Percentiles rank a stretch among this genome's conserved stretches.
Evolutionary conservation across 2,888 invertebrate species (phyloP).

Genomic region (Lithophane leautieri): DNA sequence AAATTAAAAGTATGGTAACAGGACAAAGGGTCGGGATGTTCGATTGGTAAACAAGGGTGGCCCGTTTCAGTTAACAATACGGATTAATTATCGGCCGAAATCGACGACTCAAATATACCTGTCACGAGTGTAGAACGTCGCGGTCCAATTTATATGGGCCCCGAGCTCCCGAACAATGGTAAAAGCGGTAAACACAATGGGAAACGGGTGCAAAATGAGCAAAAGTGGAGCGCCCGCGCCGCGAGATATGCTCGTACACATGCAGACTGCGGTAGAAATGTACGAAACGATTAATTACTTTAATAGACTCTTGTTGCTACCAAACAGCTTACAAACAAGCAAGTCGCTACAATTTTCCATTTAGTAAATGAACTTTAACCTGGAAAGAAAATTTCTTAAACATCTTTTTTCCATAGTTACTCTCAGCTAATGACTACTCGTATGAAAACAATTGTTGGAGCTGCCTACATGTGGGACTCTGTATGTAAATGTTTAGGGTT

Average conservation of each 20-base stretch:
- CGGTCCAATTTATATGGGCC: conserved; percentile 88
- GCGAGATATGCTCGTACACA: conserved; percentile 63
- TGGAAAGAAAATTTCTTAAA: background rate
- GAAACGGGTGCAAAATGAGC: conserved; percentile 85
- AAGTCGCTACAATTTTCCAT: conserved; percentile 8
- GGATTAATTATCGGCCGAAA: conserved; percentile 90
- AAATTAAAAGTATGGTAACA: conserved; percentile 76
- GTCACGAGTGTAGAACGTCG: conserved; percentile 87
- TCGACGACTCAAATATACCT: conserved; percentile 90
- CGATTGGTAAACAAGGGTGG: conserved; percentile 85
- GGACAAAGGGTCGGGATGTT: conserved; percentile 76
- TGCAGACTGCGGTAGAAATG: conserved; percentile 47
- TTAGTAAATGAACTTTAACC: conserved; percentile 10
- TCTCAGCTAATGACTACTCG: conserved; percentile 53
- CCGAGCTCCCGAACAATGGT: conserved; percentile 87
- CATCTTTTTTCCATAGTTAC: conserved; percentile 18
- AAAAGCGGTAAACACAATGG: conserved; percentile 89
- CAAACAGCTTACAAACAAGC: conserved; percentile 6
- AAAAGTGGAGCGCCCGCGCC: conserved; percentile 73
- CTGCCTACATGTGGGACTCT: conserved; percentile 49
- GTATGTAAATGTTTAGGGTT: conserved; percentile 87
- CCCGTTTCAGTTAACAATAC: conserved; percentile 87
- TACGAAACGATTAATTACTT: conserved; percentile 63
- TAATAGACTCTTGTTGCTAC: conserved; percentile 38
- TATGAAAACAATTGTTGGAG: conserved; percentile 60